Evolutionary conservation across 2,888 invertebrate species (phyloP).

Genomic region (Lasioglossum lativentre): DNA sequence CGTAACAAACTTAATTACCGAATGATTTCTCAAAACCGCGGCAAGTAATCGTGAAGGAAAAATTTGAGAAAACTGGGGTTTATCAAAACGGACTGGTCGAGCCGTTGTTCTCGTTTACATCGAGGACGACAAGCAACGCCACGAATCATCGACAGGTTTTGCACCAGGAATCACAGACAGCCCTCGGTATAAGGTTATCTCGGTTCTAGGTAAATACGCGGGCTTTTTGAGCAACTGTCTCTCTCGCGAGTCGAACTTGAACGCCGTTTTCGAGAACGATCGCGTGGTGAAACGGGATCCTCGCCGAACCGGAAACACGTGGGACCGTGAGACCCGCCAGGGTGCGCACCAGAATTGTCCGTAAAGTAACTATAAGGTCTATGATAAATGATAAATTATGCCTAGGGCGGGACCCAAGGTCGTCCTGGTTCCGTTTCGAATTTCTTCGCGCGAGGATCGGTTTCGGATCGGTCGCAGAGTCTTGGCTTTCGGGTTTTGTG

Average conservation of each 20-base stretch:
- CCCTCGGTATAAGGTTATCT: conserved; percentile 42
- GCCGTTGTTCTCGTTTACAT: neutral
- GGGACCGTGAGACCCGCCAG: conserved; percentile 38
- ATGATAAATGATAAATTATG: conserved; percentile 60
- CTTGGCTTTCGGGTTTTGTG: conserved; percentile 1
- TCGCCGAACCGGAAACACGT: conserved; percentile 28
- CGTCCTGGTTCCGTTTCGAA: conserved; percentile 27
- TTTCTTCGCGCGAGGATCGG: conserved; percentile 25
- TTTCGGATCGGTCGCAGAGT: conserved; percentile 29
- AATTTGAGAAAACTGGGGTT: neutral
- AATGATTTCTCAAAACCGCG: neutral
- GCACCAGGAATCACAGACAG: conserved; percentile 5
- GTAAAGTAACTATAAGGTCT: conserved; percentile 38
- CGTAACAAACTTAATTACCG: neutral
- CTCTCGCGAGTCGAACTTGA: conserved; percentile 41
- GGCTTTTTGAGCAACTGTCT: conserved; percentile 66
- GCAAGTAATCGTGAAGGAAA: neutral
- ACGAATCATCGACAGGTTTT: conserved; percentile 10
- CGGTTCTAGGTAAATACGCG: conserved; percentile 53
- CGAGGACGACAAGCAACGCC: conserved; percentile 22
- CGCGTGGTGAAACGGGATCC: conserved; percentile 24
- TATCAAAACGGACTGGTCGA: neutral
- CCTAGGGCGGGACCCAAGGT: conserved; percentile 54
- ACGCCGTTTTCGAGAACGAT: conserved; percentile 31
- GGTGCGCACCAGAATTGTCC: conserved; percentile 56